Conservation (phyloP, 1,140 invertebrate species). For the Listronotus oregonensis region DNA sequence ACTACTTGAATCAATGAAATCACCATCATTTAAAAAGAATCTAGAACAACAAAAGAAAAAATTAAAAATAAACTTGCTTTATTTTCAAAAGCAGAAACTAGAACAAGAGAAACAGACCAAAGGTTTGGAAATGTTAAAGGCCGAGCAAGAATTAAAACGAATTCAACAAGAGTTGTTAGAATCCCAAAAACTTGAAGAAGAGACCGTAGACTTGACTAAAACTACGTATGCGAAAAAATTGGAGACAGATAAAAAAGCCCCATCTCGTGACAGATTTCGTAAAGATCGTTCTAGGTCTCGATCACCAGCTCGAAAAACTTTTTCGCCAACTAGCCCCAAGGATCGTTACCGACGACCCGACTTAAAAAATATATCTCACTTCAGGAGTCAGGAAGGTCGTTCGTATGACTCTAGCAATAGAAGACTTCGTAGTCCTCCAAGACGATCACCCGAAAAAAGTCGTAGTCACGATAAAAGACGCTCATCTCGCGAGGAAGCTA, state of each 20-base stretch:
- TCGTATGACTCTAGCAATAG: no score
- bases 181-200: not conserved
- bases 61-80: constrained; percentile 13
- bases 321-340: no score
- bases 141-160: constrained; percentile 5
- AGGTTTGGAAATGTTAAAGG: constrained; percentile 4
- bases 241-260: not conserved
- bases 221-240: not conserved
- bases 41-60: constrained; percentile 10
- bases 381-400: no score
- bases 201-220: not conserved
- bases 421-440: no score
- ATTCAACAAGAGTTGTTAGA: not conserved
- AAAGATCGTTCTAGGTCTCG: not conserved
- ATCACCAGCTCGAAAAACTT: not conserved
- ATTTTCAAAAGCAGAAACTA: constrained; percentile 13
- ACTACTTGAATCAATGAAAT: not conserved
- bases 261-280: no score
- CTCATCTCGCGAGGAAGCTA: no score
- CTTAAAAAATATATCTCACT: no score
- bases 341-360: no score
- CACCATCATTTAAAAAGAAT: not conserved
- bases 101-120: constrained; percentile 1
- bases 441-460: no score
- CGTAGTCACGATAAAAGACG: no score